Conservation (phyloP, 2,113 vertebrate genomes). For the Bos indicus region DNA sequence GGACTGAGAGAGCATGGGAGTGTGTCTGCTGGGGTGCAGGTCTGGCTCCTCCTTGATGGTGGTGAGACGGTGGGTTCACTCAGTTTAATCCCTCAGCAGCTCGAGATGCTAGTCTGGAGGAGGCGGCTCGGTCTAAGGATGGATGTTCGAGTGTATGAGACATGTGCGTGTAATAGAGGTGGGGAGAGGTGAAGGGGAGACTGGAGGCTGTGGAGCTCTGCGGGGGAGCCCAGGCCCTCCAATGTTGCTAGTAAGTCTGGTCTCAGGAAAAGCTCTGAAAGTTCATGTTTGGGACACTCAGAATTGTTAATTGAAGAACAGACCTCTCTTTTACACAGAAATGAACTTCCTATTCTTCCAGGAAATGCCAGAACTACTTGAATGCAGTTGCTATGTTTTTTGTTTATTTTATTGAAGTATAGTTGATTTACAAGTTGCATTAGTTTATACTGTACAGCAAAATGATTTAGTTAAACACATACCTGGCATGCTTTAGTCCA, state of each 20-base stretch:
- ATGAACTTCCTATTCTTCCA: background rate
- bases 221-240: background rate
- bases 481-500: background rate
- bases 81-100: background rate
- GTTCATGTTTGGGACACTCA: background rate
- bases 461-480: background rate
- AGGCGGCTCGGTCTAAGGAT: background rate
- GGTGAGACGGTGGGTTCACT: background rate
- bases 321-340: accelerated
- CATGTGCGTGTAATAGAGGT: accelerated
- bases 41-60: accelerated
- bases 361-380: background rate
- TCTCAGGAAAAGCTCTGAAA: background rate
- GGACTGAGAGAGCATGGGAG: accelerated
- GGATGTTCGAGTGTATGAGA: accelerated
- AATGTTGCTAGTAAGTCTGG: accelerated
- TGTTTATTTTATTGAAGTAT: background rate
- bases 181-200: accelerated
- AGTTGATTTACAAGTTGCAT: background rate
- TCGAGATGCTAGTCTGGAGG: background rate
- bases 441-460: background rate
- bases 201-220: accelerated
- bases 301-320: background rate
- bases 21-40: background rate
- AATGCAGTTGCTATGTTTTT: accelerated